These are phyloP conservation scores for Corvus cornix DNA, from an alignment of 2,113 vertebrate genomes.

Conservation along the genomic window DNA sequence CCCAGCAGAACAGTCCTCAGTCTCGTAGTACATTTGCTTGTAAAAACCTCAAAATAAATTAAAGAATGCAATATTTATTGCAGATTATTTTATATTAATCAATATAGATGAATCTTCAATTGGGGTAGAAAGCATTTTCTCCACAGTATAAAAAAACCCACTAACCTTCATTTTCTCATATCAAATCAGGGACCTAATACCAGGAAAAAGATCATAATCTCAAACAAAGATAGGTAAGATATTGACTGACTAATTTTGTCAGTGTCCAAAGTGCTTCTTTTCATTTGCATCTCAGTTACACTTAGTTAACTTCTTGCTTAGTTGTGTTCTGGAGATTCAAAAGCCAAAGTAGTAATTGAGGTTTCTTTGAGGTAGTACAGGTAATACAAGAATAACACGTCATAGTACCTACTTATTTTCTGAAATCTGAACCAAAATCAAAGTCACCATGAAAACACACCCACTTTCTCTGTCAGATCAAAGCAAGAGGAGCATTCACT, in stretches of 20 bases:
- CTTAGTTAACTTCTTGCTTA: background rate
- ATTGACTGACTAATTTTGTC: background rate
- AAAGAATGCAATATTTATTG: background rate
- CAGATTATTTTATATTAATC: background rate
- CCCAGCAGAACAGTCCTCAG: background rate
- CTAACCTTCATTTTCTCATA: background rate
- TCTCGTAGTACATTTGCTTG: background rate
- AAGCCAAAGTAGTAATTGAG: background rate
- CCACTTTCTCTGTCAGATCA: background rate
- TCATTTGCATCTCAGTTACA: background rate
- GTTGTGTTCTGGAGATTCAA: background rate
- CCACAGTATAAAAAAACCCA: background rate
- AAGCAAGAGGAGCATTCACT: background rate
- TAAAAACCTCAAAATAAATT: background rate
- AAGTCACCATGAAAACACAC: background rate
- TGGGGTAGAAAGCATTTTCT: background rate
- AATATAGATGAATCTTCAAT: background rate
- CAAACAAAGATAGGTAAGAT: background rate
- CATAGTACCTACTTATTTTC: background rate
- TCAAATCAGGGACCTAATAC: background rate
- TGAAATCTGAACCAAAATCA: background rate
- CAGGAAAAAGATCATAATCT: background rate
- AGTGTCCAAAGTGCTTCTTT: background rate
- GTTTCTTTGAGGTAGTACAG: background rate
- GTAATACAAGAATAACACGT: background rate